Evolutionary conservation across 1,140 invertebrate species (phyloP), one percentile per base, ranked within the genome.

Genomic region (Drosophila tristis): DNA sequence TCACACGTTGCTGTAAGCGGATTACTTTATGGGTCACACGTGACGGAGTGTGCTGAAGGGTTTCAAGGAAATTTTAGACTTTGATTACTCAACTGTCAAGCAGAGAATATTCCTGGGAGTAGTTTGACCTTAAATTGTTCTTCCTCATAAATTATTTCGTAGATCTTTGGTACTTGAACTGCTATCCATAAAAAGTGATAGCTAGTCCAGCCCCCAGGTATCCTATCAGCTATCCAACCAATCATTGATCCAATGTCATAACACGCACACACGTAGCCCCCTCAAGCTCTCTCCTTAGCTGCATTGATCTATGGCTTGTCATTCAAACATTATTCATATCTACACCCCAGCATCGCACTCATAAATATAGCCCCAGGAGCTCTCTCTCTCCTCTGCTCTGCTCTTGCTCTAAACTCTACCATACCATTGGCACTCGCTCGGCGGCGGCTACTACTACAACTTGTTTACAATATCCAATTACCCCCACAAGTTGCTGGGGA

Each of bases 401-500:
- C 16, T 0, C 16, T 25, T 25, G 2, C 20, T 20, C 20, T 20
- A 20, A 2, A 20, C 20, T 25, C 13, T 39, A 35, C 57, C 56
- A 51, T 44, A 45, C 45, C 50, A 64, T 56, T 66, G 67, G 59
- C 66, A 70, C 72, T 35, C 31, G 11, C 31, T 35, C 31, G 35
- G 11, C 31, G 31, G 31, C 45, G 61, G 51, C 62, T 60, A 61
- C 70, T 61, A 71, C 76, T 80, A 74, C 80, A 72, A 72, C 73
- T 86, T 86, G 81, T 80, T 80, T 86, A 80, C 73, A 86, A 81
- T 89, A 89, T 89, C 84, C 82, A 78, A 86, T 89, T 86, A 89
- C 84, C 79, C 75, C 71, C 74, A 75, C 29, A 72, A 47, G 23
- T 4, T 25, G 23, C 23, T 0, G 4, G 0, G 4, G 23, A 31